phyloP scores from a whole-genome alignment of 2,797 vertebrate genomes.

The Selene dorsalis region DNA sequence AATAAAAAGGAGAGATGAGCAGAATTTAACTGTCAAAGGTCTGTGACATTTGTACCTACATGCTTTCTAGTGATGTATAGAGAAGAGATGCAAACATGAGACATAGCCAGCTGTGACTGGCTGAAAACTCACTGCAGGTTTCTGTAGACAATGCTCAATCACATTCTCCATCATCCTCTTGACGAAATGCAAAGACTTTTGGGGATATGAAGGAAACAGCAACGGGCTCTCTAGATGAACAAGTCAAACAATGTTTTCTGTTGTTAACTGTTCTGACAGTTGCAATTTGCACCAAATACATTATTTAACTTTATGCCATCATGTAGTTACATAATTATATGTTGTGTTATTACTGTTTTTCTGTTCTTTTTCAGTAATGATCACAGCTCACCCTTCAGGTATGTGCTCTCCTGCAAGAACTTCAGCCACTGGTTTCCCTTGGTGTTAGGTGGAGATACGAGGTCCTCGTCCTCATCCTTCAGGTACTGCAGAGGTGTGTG shows the following conservation, averaged over 20 bases:
- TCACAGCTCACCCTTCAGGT: conserved; percentile 88
- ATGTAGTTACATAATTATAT: neutral
- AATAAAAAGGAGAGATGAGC: neutral
- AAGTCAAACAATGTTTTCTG: conserved; percentile 10
- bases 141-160: conserved; percentile 93
- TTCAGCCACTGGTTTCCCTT: conserved; percentile 97
- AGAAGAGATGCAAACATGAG: neutral
- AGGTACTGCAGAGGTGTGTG: conserved; percentile 86
- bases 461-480: conserved; percentile 98
- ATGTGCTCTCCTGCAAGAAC: conserved; percentile 90
- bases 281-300: neutral
- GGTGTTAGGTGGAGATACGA: conserved; percentile 94
- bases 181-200: conserved; percentile 97
- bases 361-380: too few species aligned
- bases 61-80: neutral
- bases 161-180: conserved; percentile 94
- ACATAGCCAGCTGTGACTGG: neutral
- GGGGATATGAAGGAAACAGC: conserved; percentile 94
- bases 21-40: neutral
- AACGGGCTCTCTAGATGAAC: conserved; percentile 89
- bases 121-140: conserved; percentile 90
- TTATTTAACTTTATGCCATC: neutral
- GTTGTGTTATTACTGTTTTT: neutral
- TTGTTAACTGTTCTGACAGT: neutral
- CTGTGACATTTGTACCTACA: neutral